Base-by-base conservation (phyloP, 2,113 vertebrate species). In the Onychostoma macrolepis region DNA sequence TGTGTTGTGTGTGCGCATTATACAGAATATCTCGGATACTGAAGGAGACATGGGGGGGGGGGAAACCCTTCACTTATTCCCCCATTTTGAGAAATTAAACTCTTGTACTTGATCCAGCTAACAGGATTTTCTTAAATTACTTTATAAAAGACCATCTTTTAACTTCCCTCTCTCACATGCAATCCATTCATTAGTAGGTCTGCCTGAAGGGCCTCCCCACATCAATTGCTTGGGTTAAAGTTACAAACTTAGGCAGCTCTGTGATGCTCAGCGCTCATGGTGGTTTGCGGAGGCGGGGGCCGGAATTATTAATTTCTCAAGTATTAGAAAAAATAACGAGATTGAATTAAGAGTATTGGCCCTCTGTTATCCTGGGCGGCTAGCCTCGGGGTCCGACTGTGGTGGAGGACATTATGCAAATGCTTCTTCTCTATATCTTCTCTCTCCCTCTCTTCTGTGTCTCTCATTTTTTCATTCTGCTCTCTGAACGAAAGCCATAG, bases 111-210 rank as follows among this genome's bases (percentile, higher is more conserved):
- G 98, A 99, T 99, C 97, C 98, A 98, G 97, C 97, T 99, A 99
- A 99, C 97, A 99, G 98, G 98, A 99, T 99, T 99, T 99, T 99
- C 97, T 97, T 97, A 99, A 97, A 99, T 99, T 99, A 99, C 97
- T 98, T 97, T 97, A 98, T 98, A 98, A 99, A 97, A 98, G 96
- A 97, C 97, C 97, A 99, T 99, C 97, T 99, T 99, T 97, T 98
- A 99, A 99, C 97, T 99, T 97, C 97, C 96, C 97, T 97, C 97
- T 94, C 97, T 97, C 97, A 97, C 97, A 96, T 97, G 97, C 96
- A 96, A 98, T 97, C 97, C 97, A 97, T 98, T 99, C 98, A 99
- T 99, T 99, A 99, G 97, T 96, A 97, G 97, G 97, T 97, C 97
- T 96, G 98, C 97, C 98, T 98, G 95, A 94, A 97, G 98, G 96